Conservation (phyloP, 2,797 vertebrate species). For the Anguilla pacifica region DNA sequence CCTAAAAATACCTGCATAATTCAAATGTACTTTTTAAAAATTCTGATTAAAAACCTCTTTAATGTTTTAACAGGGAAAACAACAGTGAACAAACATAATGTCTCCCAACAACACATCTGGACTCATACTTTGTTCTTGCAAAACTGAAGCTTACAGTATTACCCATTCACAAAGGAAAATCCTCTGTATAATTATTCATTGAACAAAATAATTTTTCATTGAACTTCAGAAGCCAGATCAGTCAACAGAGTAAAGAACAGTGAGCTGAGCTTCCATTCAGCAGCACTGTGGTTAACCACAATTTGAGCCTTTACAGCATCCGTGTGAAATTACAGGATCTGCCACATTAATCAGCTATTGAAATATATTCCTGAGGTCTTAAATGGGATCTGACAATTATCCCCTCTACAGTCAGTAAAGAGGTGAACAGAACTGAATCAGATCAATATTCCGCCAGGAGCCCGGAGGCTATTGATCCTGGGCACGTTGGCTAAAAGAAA, state of each 20-base stretch:
- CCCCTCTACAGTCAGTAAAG: slow-evolving; percentile 50
- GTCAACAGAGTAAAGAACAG: not conserved
- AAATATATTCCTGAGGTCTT: slow-evolving; percentile 65
- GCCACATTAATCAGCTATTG: slow-evolving; percentile 63
- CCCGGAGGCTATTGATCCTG: slow-evolving; percentile 51
- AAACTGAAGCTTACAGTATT: not conserved
- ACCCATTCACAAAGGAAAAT: not conserved
- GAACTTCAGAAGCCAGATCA: not conserved
- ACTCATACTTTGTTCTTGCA: not conserved
- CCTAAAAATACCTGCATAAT: no score
- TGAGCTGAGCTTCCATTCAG: not conserved
- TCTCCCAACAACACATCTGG: not conserved
- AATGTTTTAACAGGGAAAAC: not conserved
- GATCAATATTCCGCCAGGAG: slow-evolving; percentile 58
- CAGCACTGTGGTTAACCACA: slow-evolving; percentile 18
- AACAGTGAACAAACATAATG: not conserved
- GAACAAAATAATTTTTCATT: not conserved
- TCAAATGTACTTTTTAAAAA: not conserved
- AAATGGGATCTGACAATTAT: slow-evolving; percentile 71
- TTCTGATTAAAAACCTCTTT: not conserved
- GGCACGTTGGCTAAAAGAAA: slow-evolving; percentile 52
- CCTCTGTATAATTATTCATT: not conserved
- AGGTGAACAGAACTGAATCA: slow-evolving; percentile 52
- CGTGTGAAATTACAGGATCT: slow-evolving; percentile 45
- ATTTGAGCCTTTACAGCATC: not conserved